Conservation (phyloP, 2,797 vertebrate species). For the Acanthurus tractus region DNA sequence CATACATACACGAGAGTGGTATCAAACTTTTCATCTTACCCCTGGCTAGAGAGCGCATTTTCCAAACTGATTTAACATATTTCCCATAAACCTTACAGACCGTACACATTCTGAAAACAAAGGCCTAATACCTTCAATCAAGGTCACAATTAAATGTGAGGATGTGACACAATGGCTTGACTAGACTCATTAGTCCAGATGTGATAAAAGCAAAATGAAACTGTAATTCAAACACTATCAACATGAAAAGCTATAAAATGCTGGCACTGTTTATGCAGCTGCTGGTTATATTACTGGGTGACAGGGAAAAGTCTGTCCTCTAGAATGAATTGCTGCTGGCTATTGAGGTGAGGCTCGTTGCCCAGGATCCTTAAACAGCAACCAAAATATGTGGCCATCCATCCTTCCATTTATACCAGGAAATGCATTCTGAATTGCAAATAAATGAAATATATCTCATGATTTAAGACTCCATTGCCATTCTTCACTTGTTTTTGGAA, state of each 20-base stretch:
- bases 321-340: slow-evolving; percentile 17
- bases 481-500: no score
- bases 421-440: not conserved
- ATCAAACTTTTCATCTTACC: not conserved
- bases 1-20: not conserved
- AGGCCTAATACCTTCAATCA: not conserved
- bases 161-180: slow-evolving; percentile 14
- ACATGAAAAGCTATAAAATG: not conserved
- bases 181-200: slow-evolving; percentile 1
- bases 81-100: not conserved
- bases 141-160: slow-evolving; percentile 15
- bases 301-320: not conserved
- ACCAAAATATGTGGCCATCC: not conserved
- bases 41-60: not conserved
- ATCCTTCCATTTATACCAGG: not conserved
- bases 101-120: slow-evolving; percentile 1
- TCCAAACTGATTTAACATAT: not conserved
- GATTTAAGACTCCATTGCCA: no score
- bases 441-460: not conserved
- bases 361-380: not conserved
- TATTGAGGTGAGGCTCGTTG: slow-evolving; percentile 15
- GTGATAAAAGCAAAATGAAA: slow-evolving; percentile 14
- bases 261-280: slow-evolving; percentile 14
- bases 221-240: slow-evolving; percentile 1
- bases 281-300: slow-evolving; percentile 10